A percentile compares a stretch with the other conserved stretches of the same genome.
Evolutionary conservation across 2,113 vertebrate genomes (phyloP).

Genomic region (Paedocypris sp.): DNA sequence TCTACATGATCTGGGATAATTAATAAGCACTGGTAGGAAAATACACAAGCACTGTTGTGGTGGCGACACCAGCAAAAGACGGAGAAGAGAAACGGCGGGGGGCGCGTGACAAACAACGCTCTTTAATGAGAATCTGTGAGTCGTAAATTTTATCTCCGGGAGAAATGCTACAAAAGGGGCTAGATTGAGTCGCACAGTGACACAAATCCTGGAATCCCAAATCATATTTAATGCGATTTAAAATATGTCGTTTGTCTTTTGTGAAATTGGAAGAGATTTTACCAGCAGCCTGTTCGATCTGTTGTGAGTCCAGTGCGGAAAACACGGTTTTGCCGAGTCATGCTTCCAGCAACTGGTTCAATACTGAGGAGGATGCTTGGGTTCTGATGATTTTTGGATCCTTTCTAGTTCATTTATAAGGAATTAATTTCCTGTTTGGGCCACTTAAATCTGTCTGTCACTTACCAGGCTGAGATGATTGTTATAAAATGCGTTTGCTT

Average conservation of each 20-base stretch:
- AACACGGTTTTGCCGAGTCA: constrained; percentile 31
- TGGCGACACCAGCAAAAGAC: constrained; percentile 5
- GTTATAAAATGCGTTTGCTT: no score
- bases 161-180: neutral
- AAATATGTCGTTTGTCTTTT: constrained; percentile 1
- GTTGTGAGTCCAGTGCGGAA: constrained; percentile 38
- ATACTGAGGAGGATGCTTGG: constrained; percentile 34
- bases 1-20: constrained; percentile 16
- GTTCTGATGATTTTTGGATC: constrained; percentile 29
- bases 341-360: constrained; percentile 29
- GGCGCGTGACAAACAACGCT: constrained; percentile 8
- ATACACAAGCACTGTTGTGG: neutral
- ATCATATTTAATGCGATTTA: neutral
- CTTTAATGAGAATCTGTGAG: constrained; percentile 16
- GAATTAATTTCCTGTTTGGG: no score
- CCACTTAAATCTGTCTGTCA: constrained; percentile 40
- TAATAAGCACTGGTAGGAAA: constrained; percentile 15
- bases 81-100: constrained; percentile 13
- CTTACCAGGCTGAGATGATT: no score
- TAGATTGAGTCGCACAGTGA: neutral
- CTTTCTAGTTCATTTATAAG: no score
- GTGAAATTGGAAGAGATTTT: constrained; percentile 1
- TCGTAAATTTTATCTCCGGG: constrained; percentile 2
- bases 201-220: neutral
- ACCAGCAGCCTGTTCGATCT: constrained; percentile 32